These are phyloP conservation scores for Orthochromis indermauri DNA, from an alignment of 2,113 vertebrate genomes.

Conservation along the genomic window DNA sequence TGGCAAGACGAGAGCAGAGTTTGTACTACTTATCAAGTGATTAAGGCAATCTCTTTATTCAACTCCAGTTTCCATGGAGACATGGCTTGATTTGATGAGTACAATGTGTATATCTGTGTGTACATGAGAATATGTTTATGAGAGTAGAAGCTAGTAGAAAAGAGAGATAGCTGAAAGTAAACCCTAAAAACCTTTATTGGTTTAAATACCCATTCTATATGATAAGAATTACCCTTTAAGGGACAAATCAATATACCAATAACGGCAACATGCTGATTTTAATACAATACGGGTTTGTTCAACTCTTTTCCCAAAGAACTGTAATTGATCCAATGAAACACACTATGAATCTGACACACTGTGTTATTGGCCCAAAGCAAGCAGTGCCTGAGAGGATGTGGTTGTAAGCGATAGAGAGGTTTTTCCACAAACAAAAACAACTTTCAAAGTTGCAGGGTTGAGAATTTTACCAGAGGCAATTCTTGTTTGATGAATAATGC, in stretches of 20 bases:
- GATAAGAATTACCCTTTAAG: not conserved
- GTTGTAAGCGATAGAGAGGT: not conserved
- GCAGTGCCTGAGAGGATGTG: not conserved
- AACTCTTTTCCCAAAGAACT: not conserved
- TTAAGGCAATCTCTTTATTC: conserved; percentile 59
- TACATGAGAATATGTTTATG: not conserved
- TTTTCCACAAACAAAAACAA: not conserved
- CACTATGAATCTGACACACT: not conserved
- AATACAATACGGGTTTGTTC: not conserved
- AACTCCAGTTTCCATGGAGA: conserved; percentile 60
- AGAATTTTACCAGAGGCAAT: conserved; percentile 26
- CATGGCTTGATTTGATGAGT: conserved; percentile 49
- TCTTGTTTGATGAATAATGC: conserved; percentile 53
- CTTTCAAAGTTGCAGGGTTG: not conserved
- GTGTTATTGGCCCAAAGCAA: not conserved
- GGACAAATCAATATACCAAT: not conserved
- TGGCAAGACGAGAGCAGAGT: conserved; percentile 30
- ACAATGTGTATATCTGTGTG: not conserved
- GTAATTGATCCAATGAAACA: not conserved
- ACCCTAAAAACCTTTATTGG: not conserved
- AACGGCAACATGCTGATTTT: not conserved
- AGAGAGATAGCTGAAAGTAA: conserved; percentile 20
- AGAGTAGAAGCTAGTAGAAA: not conserved
- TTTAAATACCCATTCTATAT: not conserved
- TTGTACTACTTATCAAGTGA: conserved; percentile 59